Base-by-base conservation (phyloP, 2,113 vertebrate species). In the Tragulus kanchil region DNA sequence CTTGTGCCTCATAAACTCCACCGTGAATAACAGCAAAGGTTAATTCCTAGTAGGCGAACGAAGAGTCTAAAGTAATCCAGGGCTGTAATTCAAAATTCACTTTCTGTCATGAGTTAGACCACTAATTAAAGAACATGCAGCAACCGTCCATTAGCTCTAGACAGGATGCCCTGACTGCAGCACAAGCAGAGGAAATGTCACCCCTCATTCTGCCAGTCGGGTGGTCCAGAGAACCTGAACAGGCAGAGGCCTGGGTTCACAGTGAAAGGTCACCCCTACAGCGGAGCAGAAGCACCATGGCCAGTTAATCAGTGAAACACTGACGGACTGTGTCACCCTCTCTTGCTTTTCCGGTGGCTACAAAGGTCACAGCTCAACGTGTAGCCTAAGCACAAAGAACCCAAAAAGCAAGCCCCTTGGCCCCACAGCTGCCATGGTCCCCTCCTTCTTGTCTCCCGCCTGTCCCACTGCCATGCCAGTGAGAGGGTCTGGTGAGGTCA, bases 281-380 rank as follows among this genome's bases (percentile, higher is more conserved):
- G 8, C 54, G 67, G 75, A 11, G 56, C 0, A 50, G 64, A 85
- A 69, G 79, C 4, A 4, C 26, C 13, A 3, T 19, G 45, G 7
- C 50, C 54, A 31, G 2, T 1, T 42, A n/a, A 36, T 36, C 36
- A 36, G 36, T 36, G 19, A 26, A 25, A 50, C 2, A 3, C 2
- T 15, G 42, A 52, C 19, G 19, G 7, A 16, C 10, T 1, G 1
- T 1, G 28, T 0, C 3, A n/a, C 4, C 6, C 78, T 54, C 16
- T 45, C 50, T 48, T 59, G 36, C 77, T 59, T 56, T 61, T 54
- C 2, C 7, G n/a, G 71, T n/a, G 64, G 42, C 28, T 36, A 23
- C 81, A 61, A n/a, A 59, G 75, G 31, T 65, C 26, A 78, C 11
- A 14, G 78, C 36, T 45, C 50, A 56, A 36, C 62, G 3, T 3